Evolutionary conservation across 2,113 vertebrate species (phyloP), one percentile per base, ranked within the genome.

Genomic region (Toxotes chatareus): DNA sequence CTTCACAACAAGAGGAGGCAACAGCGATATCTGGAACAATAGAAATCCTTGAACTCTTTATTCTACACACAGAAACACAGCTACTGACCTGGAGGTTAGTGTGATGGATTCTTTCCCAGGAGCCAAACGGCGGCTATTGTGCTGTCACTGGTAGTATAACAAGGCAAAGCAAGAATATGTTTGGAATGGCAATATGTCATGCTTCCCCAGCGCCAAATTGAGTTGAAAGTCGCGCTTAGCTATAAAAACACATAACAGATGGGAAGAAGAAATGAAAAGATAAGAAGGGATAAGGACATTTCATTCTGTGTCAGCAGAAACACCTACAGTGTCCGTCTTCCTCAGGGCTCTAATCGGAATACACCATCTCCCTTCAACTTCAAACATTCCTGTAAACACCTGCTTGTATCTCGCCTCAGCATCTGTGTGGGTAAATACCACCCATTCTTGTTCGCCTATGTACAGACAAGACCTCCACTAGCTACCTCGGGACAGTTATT

Each of bases 311-410:
- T 89, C 75, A 82, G 88, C 88, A 88, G 70, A 91, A 92, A 88
- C 89, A 90, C 73, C 89, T 86, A 86, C 76, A 87, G 88, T 72
- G 78, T 84, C 82, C 63, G 44, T 81, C 80, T 74, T 74, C 76
- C 76, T 63, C 65, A 2, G 65, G 63, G 84, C 87, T 84, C 75
- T 91, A 90, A 93, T 93, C 92, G n/a, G 55, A 85, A 83, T 79
- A 82, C 87, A 80, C 90, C 92, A 95, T 94, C 93, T 93, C 84
- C 70, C 85, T 79, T 79, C 36, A 71, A 88, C 92, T 94, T 93
- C 89, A 94, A 93, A 95, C 88, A 86, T 80, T 91, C 81, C 84
- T 85, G 90, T 92, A 92, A 94, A 93, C 94, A 95, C 91, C 94
- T 93, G 92, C 93, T 92, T 91, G 90, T 94, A 94, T 95, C 94